Conservation (phyloP, 2,797 vertebrate species). For the Bucorvus abyssinicus region DNA sequence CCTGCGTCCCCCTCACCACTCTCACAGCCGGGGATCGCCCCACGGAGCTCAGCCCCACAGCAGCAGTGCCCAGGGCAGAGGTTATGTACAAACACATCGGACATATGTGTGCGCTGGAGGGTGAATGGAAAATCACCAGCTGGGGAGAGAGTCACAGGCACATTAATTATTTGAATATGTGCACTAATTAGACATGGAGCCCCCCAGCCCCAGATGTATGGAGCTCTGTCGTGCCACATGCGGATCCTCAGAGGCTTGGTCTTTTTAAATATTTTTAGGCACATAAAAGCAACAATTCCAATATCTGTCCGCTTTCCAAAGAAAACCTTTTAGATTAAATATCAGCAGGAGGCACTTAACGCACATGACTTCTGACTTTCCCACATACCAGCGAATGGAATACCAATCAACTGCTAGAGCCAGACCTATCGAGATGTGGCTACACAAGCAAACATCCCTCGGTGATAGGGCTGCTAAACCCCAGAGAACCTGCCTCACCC, state of each 20-base stretch:
- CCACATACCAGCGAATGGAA: neutral
- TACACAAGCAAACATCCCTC: neutral
- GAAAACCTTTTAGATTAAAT: neutral
- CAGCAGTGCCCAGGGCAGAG: neutral
- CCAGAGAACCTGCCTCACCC: neutral
- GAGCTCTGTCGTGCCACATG: neutral
- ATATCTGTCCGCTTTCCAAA: neutral
- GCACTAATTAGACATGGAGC: neutral
- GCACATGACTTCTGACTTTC: neutral
- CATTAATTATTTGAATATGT: neutral
- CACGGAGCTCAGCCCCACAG: neutral
- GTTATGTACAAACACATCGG: neutral
- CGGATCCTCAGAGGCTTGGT: neutral
- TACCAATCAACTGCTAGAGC: neutral
- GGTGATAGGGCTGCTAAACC: neutral
- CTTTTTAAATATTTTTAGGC: neutral
- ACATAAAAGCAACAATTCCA: neutral
- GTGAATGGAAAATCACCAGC: neutral
- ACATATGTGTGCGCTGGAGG: fast-evolving
- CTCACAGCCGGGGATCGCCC: neutral
- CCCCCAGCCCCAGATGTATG: neutral
- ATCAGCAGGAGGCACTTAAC: neutral
- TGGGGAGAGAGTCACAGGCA: neutral
- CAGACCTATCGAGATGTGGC: fast-evolving
- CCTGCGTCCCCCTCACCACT: neutral